A percentile compares a stretch with the other conserved stretches of the same genome.
Evolutionary conservation across 2,888 invertebrate species (phyloP).

Genomic region (Hesperia comma): DNA sequence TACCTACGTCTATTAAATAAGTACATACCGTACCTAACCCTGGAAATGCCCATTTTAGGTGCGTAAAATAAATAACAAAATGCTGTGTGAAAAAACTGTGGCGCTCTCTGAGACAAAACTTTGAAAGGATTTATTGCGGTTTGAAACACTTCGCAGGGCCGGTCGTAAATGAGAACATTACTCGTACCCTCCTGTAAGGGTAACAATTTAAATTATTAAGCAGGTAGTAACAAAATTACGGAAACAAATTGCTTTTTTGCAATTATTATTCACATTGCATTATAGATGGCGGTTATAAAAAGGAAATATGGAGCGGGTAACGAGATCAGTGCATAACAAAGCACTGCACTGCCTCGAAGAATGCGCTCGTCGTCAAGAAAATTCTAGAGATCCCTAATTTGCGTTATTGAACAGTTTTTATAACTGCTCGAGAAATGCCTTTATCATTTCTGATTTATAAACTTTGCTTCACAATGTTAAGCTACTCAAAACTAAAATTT

Average conservation of each 20-base stretch:
- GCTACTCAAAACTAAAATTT: neutral
- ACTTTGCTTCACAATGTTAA: slow-evolving; percentile 6
- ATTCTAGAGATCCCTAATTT: slow-evolving; percentile 28
- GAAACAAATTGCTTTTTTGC: slow-evolving; percentile 5
- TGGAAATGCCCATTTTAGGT: slow-evolving; percentile 18
- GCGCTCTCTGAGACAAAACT: slow-evolving; percentile 28
- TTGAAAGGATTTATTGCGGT: slow-evolving; percentile 33
- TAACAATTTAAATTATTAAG: slow-evolving; percentile 30
- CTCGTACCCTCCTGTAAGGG: slow-evolving; percentile 21
- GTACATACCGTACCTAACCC: slow-evolving; percentile 5
- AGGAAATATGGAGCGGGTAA: slow-evolving; percentile 13
- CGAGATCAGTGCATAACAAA: slow-evolving; percentile 25
- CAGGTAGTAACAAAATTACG: slow-evolving; percentile 26
- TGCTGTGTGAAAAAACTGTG: slow-evolving; percentile 22
- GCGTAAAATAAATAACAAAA: slow-evolving; percentile 29
- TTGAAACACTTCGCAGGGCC: slow-evolving; percentile 32
- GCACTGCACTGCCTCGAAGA: slow-evolving; percentile 13
- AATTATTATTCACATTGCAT: slow-evolving; percentile 5
- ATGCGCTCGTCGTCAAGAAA: slow-evolving; percentile 26
- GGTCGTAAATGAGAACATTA: slow-evolving; percentile 30
- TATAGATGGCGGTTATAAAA: slow-evolving; percentile 18
- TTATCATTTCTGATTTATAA: slow-evolving; percentile 20
- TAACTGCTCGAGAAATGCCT: slow-evolving; percentile 6
- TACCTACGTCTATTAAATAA: slow-evolving; percentile 21
- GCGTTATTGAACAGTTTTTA: slow-evolving; percentile 23